Conservation (phyloP, 2,113 vertebrate genomes). For the Anhinga anhinga region DNA sequence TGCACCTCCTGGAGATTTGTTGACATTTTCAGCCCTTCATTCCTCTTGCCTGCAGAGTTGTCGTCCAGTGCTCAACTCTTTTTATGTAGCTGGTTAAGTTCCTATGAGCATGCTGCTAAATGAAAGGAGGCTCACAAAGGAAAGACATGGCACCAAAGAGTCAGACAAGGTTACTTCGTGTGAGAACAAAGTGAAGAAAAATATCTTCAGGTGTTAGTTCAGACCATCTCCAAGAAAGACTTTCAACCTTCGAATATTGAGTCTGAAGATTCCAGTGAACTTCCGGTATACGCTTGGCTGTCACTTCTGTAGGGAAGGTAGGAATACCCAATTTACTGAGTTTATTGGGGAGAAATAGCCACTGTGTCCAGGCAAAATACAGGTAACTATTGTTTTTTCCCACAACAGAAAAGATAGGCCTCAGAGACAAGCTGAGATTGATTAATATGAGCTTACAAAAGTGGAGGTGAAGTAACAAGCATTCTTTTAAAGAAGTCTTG, state of each 20-base stretch:
- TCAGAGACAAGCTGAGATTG: background rate
- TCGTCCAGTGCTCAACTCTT: background rate
- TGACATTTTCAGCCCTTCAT: constrained; percentile 6
- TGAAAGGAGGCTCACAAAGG: background rate
- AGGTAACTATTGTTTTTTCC: background rate
- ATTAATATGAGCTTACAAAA: constrained; percentile 7
- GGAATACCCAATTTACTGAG: background rate
- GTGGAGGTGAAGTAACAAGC: background rate
- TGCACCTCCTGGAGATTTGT: constrained; percentile 4
- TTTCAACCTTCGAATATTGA: background rate
- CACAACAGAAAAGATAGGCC: background rate
- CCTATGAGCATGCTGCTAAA: background rate
- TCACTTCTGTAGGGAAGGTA: background rate
- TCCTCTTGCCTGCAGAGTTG: constrained; percentile 7
- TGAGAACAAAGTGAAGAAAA: background rate
- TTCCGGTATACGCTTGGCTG: background rate
- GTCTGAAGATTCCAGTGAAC: background rate
- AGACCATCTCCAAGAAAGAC: background rate
- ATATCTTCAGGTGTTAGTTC: background rate
- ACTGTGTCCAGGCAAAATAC: background rate
- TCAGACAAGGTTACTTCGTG: background rate
- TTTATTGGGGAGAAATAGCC: background rate
- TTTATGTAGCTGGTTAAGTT: background rate
- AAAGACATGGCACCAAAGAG: background rate
- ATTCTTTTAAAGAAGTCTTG: background rate